Percentiles rank a stretch among this genome's conserved stretches.
These are phyloP conservation scores for Pristionchus japonicus DNA, from an alignment of 2,888 invertebrate species.

Conservation along the genomic window DNA sequence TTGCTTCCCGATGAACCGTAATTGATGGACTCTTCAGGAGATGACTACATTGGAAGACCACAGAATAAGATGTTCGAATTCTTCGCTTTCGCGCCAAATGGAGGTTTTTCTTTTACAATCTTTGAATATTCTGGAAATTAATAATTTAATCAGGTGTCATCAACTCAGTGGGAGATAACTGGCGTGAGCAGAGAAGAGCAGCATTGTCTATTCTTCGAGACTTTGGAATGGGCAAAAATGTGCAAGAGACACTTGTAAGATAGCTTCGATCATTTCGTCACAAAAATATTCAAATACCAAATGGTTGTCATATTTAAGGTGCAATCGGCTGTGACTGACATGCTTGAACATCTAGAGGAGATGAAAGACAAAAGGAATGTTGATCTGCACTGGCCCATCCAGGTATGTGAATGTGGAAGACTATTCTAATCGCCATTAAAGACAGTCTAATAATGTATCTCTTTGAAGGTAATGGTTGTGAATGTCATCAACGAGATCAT, in stretches of 20 bases:
- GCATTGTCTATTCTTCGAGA: neutral
- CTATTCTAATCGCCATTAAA: too few species aligned
- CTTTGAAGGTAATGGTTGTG: neutral
- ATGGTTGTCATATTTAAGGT: neutral
- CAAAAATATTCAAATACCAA: neutral
- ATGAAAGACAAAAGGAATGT: neutral
- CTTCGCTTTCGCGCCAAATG: neutral
- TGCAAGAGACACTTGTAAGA: constrained; percentile 13
- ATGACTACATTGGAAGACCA: neutral
- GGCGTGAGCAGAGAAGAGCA: neutral
- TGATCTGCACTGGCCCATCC: constrained; percentile 21
- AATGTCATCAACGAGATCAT: constrained; percentile 32
- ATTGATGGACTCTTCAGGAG: neutral
- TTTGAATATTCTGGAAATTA: too few species aligned
- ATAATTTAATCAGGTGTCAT: neutral
- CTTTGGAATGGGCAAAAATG: constrained; percentile 23
- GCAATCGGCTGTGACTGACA: neutral
- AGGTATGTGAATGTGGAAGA: neutral
- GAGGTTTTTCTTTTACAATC: neutral
- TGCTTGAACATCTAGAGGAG: neutral
- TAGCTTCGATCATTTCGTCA: neutral
- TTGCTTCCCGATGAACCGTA: too few species aligned
- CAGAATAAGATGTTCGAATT: neutral
- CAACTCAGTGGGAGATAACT: constrained; percentile 6
- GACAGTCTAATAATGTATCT: neutral